Conservation (phyloP, 2,797 vertebrate genomes). For the Lophotriccus pileatus region DNA sequence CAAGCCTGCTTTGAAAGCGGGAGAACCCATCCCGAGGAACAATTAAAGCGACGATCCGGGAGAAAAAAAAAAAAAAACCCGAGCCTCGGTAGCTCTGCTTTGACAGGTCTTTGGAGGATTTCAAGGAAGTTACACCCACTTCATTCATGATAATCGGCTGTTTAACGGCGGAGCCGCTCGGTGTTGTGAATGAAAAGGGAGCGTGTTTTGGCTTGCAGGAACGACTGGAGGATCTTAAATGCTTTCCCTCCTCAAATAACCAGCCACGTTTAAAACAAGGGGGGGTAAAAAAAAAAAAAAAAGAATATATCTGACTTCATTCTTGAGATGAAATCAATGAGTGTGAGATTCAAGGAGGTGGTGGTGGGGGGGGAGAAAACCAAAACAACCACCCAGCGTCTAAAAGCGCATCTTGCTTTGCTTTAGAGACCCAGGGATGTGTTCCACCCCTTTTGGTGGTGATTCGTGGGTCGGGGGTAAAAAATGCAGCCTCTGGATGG, state of each 20-base stretch:
- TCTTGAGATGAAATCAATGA: slow-evolving; percentile 38
- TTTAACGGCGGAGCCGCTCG: slow-evolving; percentile 48
- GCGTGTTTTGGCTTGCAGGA: slow-evolving; percentile 71
- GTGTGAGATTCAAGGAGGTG: background rate
- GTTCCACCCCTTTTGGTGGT: background rate
- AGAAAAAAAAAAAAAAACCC: background rate
- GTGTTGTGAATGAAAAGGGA: slow-evolving; percentile 65
- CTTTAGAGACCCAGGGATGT: background rate
- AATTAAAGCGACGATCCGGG: slow-evolving; percentile 41
- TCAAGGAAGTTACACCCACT: slow-evolving; percentile 63
- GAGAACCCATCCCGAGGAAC: slow-evolving; percentile 39
- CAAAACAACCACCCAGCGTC: too few relatives aligned
- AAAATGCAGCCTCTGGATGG: background rate
- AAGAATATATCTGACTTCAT: slow-evolving; percentile 1
- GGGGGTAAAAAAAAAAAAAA: background rate
- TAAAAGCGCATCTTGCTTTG: background rate
- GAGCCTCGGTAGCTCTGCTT: slow-evolving; percentile 60
- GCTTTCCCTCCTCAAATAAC: slow-evolving; percentile 36
- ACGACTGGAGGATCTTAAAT: slow-evolving; percentile 49
- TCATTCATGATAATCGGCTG: slow-evolving; percentile 66
- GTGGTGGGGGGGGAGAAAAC: too few relatives aligned
- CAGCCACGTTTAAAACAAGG: background rate
- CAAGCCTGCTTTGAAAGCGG: background rate
- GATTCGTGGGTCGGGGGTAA: background rate
- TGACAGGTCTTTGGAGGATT: slow-evolving; percentile 68